Evolutionary conservation across 2,113 vertebrate genomes (phyloP).

Genomic region (Onychostruthus taczanowskii): DNA sequence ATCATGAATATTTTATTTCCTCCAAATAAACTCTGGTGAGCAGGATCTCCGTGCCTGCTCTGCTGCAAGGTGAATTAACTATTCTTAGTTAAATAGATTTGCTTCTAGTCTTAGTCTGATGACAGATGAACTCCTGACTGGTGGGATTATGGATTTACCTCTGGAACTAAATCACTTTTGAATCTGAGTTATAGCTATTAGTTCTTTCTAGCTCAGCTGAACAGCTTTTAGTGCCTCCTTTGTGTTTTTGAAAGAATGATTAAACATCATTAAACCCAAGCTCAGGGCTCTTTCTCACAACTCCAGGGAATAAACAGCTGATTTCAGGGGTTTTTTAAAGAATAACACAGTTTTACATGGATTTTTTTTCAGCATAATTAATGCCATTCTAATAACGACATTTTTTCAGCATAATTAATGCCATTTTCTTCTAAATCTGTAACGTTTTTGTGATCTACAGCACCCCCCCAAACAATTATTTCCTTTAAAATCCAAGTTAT

Average conservation of each 20-base stretch:
- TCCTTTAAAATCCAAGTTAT: neutral
- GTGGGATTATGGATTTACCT: slow-evolving; percentile 54
- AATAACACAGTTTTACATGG: neutral
- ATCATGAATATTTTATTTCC: neutral
- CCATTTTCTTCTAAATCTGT: neutral
- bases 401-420: neutral
- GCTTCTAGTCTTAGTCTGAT: slow-evolving; percentile 37
- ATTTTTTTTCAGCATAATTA: neutral
- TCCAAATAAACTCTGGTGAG: neutral
- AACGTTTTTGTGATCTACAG: neutral
- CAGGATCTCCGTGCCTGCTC: neutral
- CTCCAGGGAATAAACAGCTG: slow-evolving; percentile 3
- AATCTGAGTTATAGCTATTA: slow-evolving; percentile 37
- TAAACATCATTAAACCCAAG: slow-evolving; percentile 44
- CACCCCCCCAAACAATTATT: neutral
- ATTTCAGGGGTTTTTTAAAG: neutral
- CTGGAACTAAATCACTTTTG: slow-evolving; percentile 42
- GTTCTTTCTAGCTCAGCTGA: slow-evolving; percentile 32
- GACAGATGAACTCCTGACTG: slow-evolving; percentile 49
- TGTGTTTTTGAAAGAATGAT: slow-evolving; percentile 55
- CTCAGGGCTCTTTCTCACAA: slow-evolving; percentile 10
- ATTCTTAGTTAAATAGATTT: slow-evolving; percentile 60
- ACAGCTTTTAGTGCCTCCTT: slow-evolving; percentile 54
- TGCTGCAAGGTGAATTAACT: slow-evolving; percentile 53
- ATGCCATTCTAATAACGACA: neutral